Conservation (phyloP, 2,113 vertebrate genomes). For the Grallaria varia region DNA sequence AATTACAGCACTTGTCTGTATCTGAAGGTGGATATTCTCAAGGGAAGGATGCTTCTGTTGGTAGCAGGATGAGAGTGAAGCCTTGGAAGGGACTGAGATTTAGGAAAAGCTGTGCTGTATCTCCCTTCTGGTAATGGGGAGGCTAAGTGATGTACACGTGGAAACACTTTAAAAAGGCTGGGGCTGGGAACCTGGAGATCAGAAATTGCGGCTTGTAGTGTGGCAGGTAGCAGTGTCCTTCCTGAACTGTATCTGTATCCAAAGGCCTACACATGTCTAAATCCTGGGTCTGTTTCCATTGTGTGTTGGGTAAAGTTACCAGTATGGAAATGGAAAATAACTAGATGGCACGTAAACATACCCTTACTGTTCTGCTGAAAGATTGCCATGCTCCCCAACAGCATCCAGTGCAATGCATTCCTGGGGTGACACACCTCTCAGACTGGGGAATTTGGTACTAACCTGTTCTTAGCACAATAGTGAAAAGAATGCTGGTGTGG, state of each 20-base stretch:
- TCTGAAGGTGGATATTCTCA: background rate
- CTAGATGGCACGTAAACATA: background rate
- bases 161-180: background rate
- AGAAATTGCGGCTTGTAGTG: background rate
- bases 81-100: background rate
- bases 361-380: background rate
- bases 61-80: background rate
- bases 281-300: background rate
- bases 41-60: background rate
- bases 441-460: background rate
- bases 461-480: background rate
- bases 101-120: background rate
- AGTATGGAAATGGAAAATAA: background rate
- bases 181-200: background rate
- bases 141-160: background rate
- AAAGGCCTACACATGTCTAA: background rate
- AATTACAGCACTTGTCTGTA: background rate
- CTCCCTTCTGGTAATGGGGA: background rate
- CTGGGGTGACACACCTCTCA: rapidly evolving
- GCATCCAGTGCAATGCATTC: background rate
- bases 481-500: background rate
- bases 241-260: background rate
- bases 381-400: background rate
- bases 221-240: background rate
- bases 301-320: background rate